A percentile compares a stretch with the other conserved stretches of the same genome.
phyloP scores from a whole-genome alignment of 2,888 invertebrate species.

The Eristalis intricaria region DNA sequence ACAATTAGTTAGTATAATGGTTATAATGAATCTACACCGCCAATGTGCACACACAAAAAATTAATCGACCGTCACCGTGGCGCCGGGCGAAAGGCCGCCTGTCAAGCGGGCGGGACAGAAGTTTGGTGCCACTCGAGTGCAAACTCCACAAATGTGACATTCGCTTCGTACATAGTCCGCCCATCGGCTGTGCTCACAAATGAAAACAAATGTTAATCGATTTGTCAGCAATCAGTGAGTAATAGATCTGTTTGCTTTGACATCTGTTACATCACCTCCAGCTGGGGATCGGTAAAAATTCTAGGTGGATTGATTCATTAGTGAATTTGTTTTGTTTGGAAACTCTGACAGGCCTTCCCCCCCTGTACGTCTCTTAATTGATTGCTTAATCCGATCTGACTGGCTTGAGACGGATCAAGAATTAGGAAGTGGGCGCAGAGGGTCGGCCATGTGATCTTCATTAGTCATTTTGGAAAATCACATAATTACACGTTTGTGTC shows the following conservation, averaged over 20 bases:
- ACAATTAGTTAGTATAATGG: slow-evolving; percentile 13
- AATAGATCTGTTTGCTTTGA: neutral
- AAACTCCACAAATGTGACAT: neutral
- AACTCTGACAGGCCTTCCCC: neutral
- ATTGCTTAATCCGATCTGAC: neutral
- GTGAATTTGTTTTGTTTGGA: neutral
- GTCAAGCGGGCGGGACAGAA: neutral
- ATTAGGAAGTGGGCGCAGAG: neutral
- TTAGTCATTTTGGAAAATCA: slow-evolving; percentile 5
- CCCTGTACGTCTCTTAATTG: neutral
- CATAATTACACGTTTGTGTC: slow-evolving; percentile 6
- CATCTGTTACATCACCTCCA: neutral
- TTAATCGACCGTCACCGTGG: neutral
- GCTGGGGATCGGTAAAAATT: neutral
- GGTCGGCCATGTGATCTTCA: neutral
- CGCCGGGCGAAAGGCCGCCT: neutral
- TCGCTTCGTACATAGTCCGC: too few relatives aligned
- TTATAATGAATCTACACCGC: slow-evolving; percentile 21
- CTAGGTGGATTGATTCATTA: slow-evolving; percentile 9
- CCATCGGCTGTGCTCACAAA: neutral
- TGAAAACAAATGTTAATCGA: neutral
- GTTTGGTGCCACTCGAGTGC: neutral
- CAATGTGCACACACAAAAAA: neutral
- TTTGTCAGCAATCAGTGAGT: neutral
- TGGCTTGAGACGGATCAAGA: neutral